Conservation (phyloP, 1,140 invertebrate species). For the Pseudachorutes palmiensis region DNA sequence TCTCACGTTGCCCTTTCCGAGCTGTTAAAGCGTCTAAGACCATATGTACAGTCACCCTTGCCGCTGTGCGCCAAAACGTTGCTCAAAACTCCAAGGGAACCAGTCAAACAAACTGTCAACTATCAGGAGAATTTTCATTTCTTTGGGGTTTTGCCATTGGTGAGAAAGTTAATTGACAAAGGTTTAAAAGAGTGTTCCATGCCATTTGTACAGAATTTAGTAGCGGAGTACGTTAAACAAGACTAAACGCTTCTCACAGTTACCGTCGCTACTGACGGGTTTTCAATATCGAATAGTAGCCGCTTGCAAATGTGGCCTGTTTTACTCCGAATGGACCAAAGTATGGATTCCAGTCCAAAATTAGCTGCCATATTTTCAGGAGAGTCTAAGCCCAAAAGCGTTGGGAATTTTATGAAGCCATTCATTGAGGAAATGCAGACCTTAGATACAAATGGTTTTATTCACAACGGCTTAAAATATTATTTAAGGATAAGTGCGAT, state of each 20-base stretch:
- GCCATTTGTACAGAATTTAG: too few relatives aligned
- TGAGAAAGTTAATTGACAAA: neutral
- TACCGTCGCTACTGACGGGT: too few relatives aligned
- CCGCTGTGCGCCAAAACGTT: neutral
- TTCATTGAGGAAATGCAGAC: slow-evolving; percentile 27
- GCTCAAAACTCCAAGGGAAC: neutral
- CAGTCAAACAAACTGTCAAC: neutral
- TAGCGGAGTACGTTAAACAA: too few relatives aligned
- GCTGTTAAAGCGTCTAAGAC: neutral
- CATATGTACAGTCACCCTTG: neutral
- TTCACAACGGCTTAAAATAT: neutral
- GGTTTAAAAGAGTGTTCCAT: too few relatives aligned
- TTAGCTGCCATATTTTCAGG: slow-evolving; percentile 20
- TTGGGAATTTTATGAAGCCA: slow-evolving; percentile 12
- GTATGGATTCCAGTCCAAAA: neutral
- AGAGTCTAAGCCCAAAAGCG: slow-evolving; percentile 10
- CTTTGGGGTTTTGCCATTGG: slow-evolving; percentile 15
- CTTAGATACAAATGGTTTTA: slow-evolving; percentile 14
- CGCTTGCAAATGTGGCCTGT: slow-evolving; percentile 33
- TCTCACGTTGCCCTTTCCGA: neutral
- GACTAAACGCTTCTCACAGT: too few relatives aligned
- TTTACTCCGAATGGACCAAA: slow-evolving; percentile 2
- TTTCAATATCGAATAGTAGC: too few relatives aligned
- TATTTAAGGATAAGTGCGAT: slow-evolving; percentile 17
- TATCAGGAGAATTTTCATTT: neutral